Conservation (phyloP, 2,888 invertebrate genomes). For the Stenoptilia bipunctidactyla region DNA sequence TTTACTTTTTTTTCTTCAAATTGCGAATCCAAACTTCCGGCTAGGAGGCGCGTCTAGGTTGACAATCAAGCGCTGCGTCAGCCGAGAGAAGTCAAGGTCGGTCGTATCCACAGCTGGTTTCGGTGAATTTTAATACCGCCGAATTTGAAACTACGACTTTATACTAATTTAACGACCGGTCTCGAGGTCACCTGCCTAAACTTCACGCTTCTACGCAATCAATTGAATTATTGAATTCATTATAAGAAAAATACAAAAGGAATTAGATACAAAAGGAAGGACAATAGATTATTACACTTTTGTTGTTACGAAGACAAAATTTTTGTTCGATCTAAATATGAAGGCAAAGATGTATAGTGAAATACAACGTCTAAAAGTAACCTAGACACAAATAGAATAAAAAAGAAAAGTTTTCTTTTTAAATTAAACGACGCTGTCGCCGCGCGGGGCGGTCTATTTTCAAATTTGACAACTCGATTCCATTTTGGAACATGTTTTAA, state of each 20-base stretch:
- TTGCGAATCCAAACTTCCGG: constrained; percentile 17
- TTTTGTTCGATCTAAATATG: too few relatives aligned
- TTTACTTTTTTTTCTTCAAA: constrained; percentile 32
- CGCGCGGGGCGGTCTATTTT: constrained; percentile 24
- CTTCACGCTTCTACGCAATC: constrained; percentile 8
- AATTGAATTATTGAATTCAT: too few relatives aligned
- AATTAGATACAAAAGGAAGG: too few relatives aligned
- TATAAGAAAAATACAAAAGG: too few relatives aligned
- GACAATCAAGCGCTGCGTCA: background rate
- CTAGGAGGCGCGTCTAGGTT: constrained; percentile 19
- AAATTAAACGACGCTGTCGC: constrained; percentile 12
- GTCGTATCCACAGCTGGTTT: constrained; percentile 55
- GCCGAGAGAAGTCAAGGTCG: constrained; percentile 40
- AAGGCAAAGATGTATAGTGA: too few relatives aligned
- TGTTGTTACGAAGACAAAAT: too few relatives aligned
- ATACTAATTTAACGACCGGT: constrained; percentile 40
- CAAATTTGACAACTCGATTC: constrained; percentile 23
- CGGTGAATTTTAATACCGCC: constrained; percentile 47
- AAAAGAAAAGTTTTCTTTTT: too few relatives aligned
- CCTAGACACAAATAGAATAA: too few relatives aligned
- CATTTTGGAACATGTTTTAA: constrained; percentile 7
- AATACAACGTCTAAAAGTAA: too few relatives aligned
- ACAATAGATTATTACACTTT: too few relatives aligned
- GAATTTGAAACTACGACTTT: constrained; percentile 36
- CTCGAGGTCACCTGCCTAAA: constrained; percentile 40